These are phyloP conservation scores for Abrostola tripartita DNA, from an alignment of 2,888 invertebrate genomes.

Conservation along the genomic window DNA sequence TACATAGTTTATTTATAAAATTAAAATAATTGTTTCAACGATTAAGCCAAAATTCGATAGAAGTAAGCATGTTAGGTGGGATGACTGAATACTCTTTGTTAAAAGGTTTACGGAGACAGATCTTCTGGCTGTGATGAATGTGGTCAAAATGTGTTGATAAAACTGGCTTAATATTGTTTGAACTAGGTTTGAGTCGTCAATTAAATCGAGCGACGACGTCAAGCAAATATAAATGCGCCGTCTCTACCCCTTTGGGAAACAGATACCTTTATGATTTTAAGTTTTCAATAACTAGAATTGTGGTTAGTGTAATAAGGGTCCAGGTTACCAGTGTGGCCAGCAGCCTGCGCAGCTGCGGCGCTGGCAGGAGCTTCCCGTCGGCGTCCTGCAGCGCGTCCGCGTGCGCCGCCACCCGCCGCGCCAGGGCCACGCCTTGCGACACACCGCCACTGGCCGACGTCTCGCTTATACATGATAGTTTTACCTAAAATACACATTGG, in stretches of 20 bases:
- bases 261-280: too few relatives aligned
- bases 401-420: constrained; percentile 88
- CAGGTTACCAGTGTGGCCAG: constrained; percentile 93
- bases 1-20: too few relatives aligned
- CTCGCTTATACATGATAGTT: constrained; percentile 83
- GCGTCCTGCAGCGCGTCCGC: constrained; percentile 89
- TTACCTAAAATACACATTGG: constrained; percentile 67
- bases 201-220: too few relatives aligned
- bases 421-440: constrained; percentile 92
- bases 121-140: neutral
- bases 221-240: too few relatives aligned
- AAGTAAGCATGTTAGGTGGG: neutral
- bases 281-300: too few relatives aligned
- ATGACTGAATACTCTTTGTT: neutral
- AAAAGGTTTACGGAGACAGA: neutral
- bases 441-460: constrained; percentile 76
- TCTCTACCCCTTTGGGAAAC: too few relatives aligned
- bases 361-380: constrained; percentile 93
- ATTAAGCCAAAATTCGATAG: too few relatives aligned
- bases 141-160: too few relatives aligned
- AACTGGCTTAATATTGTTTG: too few relatives aligned
- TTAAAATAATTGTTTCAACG: too few relatives aligned
- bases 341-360: constrained; percentile 91
- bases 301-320: too few relatives aligned
- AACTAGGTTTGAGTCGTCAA: too few relatives aligned